Conservation (phyloP, 2,113 vertebrate genomes). For the Pachyramphus minor region DNA sequence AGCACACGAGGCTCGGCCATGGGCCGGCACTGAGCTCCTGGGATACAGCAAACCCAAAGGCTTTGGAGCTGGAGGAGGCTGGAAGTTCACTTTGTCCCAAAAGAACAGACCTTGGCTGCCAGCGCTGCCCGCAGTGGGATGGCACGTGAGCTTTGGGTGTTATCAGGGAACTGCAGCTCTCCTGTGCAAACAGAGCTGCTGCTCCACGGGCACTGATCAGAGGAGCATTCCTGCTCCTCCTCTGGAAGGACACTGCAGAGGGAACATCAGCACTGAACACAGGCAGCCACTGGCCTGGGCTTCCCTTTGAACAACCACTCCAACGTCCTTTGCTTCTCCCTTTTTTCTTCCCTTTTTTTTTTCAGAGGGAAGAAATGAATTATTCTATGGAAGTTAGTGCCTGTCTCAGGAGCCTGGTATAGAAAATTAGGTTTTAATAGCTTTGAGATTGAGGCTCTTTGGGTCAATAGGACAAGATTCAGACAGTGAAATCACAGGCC, state of each 20-base stretch:
- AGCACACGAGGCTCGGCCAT: accelerated
- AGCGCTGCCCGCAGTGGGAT: background rate
- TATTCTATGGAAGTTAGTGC: conserved; percentile 66
- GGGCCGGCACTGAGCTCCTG: accelerated
- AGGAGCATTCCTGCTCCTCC: background rate
- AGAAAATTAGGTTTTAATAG: conserved; percentile 76
- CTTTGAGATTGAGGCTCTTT: conserved; percentile 71
- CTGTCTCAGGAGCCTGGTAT: conserved; percentile 67
- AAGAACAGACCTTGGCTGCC: background rate
- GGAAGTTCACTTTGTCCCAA: background rate
- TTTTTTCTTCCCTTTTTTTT: background rate
- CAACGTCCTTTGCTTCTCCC: background rate
- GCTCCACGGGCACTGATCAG: background rate
- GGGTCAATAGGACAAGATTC: conserved; percentile 69
- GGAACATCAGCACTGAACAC: background rate
- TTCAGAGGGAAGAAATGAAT: conserved; percentile 50
- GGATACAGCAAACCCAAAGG: background rate
- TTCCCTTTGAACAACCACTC: background rate
- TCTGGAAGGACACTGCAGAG: background rate
- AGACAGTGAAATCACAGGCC: conserved; percentile 65
- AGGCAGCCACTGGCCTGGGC: background rate
- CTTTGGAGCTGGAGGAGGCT: background rate
- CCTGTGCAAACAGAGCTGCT: background rate
- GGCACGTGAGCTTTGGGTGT: background rate
- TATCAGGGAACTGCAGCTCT: background rate